These are phyloP conservation scores for Anguilla pacifica DNA, from an alignment of 2,797 vertebrate species.

Conservation along the genomic window DNA sequence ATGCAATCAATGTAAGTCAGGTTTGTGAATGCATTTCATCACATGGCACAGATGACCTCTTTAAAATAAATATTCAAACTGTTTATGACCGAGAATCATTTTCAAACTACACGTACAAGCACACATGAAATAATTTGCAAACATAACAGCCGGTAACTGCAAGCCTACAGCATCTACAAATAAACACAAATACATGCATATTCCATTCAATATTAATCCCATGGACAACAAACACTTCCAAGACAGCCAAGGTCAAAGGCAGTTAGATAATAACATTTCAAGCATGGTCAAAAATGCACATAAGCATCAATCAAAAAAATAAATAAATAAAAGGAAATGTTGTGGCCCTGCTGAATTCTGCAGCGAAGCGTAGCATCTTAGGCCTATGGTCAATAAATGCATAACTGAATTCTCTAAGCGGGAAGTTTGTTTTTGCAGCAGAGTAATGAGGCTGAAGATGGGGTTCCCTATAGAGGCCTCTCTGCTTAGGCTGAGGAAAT, in stretches of 20 bases:
- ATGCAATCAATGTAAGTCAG: background rate
- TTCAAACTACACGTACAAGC: background rate
- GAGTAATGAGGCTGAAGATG: constrained; percentile 42
- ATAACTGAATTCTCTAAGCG: constrained; percentile 33
- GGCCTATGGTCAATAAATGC: constrained; percentile 49
- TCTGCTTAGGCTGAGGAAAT: constrained; percentile 28
- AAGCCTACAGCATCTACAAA: background rate
- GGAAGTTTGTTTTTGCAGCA: too few relatives aligned
- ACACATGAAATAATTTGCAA: background rate
- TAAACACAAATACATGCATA: constrained; percentile 21
- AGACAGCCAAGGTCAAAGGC: constrained; percentile 13
- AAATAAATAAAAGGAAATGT: background rate
- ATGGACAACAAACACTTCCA: constrained; percentile 12
- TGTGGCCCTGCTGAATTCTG: background rate
- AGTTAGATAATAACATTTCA: constrained; percentile 30
- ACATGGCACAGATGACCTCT: background rate
- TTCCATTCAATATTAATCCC: background rate
- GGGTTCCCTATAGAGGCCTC: constrained; percentile 22
- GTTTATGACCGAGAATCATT: background rate
- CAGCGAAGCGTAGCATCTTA: constrained; percentile 41
- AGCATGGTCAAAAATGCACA: constrained; percentile 2
- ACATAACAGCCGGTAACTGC: background rate
- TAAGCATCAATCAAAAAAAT: background rate
- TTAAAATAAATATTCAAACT: background rate
- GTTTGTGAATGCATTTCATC: constrained; percentile 22